Evolutionary conservation across 2,888 invertebrate genomes (phyloP).

Genomic region (Syritta pipiens): DNA sequence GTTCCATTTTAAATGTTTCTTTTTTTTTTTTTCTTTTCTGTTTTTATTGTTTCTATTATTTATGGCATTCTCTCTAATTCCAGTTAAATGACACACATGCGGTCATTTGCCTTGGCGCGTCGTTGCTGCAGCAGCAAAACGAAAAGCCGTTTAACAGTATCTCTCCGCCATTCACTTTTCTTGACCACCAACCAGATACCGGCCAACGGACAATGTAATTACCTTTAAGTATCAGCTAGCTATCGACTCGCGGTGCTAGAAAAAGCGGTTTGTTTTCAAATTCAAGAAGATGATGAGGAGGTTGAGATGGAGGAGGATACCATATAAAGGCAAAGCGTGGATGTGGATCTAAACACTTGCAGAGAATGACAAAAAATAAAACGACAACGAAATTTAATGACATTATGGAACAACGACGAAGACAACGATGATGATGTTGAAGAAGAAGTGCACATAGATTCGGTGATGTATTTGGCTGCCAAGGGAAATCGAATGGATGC

Average conservation of each 20-base stretch:
- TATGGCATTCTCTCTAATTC: slow-evolving; percentile 48
- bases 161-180: slow-evolving; percentile 45
- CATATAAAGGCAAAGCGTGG: slow-evolving; percentile 19
- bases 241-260: neutral
- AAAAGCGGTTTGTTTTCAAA: slow-evolving; percentile 1
- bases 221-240: slow-evolving; percentile 9
- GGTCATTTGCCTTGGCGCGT: slow-evolving; percentile 44
- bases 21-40: slow-evolving; percentile 45
- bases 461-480: neutral
- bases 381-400: slow-evolving; percentile 6
- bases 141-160: slow-evolving; percentile 37
- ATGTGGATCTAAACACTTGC: neutral
- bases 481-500: slow-evolving; percentile 23
- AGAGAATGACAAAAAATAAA: too few species aligned
- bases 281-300: neutral
- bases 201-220: slow-evolving; percentile 19
- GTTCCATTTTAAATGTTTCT: slow-evolving; percentile 48
- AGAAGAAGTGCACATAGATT: too few species aligned
- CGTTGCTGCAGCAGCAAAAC: neutral
- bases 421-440: neutral
- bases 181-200: slow-evolving; percentile 21
- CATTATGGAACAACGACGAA: neutral
- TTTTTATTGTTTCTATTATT: slow-evolving; percentile 44
- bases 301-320: slow-evolving; percentile 29
- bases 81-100: slow-evolving; percentile 47